A percentile compares a stretch with the other conserved stretches of the same genome.
phyloP scores from a whole-genome alignment of 2,888 invertebrate species.

The Aricia artaxerxes region DNA sequence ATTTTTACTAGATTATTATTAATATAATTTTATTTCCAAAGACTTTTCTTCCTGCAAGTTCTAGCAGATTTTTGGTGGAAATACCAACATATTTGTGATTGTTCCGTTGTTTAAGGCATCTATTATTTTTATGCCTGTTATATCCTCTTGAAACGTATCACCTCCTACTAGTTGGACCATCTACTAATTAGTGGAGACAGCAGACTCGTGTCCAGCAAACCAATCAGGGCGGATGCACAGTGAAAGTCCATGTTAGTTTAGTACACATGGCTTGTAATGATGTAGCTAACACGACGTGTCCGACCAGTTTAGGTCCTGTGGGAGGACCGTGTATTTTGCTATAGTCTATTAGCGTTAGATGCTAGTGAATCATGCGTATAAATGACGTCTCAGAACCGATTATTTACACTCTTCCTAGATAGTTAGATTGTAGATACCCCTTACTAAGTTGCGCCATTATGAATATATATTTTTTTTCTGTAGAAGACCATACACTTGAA shows the following conservation, averaged over 20 bases:
- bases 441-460: too few relatives aligned
- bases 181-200: background rate
- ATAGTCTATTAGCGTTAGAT: background rate
- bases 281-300: background rate
- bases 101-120: too few relatives aligned
- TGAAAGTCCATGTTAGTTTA: slow-evolving; percentile 9
- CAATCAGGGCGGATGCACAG: background rate
- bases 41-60: too few relatives aligned
- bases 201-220: background rate
- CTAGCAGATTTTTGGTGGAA: too few relatives aligned
- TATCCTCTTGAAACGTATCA: too few relatives aligned
- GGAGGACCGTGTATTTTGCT: background rate
- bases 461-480: too few relatives aligned
- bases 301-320: background rate
- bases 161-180: background rate
- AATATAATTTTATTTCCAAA: too few relatives aligned
- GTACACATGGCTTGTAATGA: background rate
- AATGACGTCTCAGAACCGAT: background rate
- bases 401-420: background rate
- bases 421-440: too few relatives aligned
- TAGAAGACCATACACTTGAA: too few relatives aligned
- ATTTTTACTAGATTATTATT: too few relatives aligned
- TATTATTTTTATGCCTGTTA: too few relatives aligned
- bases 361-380: background rate
- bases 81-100: too few relatives aligned